Evolutionary conservation across 1,140 invertebrate genomes (phyloP), one percentile per base, ranked within the genome.

Genomic region (Ooceraea biroi): DNA sequence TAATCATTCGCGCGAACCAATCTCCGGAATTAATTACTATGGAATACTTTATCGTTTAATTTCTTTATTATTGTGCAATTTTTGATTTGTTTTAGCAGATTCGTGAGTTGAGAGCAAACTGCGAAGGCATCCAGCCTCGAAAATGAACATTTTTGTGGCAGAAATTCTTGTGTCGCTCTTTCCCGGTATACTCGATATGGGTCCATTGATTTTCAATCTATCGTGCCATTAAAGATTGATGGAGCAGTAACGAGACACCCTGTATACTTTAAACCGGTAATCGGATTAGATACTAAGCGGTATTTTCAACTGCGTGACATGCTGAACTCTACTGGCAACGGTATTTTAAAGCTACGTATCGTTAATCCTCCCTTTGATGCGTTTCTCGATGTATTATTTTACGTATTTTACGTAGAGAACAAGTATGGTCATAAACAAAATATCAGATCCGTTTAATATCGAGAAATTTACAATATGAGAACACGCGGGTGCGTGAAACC

Each of bases 281-380:
- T 80, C 76, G 76, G 76, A 80, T 80, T 80, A 57, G 61, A 22
- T 57, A 71, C 71, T 80, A 71, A 80, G 25, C 76, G 65, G 50
- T 71, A 58, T 80, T 80, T 80, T 80, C 41, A 71, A 17, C 76
- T 27, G 14, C 12, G 36, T 65, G 65, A 80, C 63, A 69, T 44
- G 76, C 52, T 80, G 76, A 80, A 80, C 76, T 80, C 71, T 80
- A 80, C 52, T 66, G 50, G 50, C 30, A 48, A 22, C 76, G n/a
- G 36, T 57, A 80, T 80, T 80, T 69, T 80, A 58, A 80, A 71
- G 65, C 25, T 57, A 57, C 14, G n/a, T 55, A 57, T 46, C 50
- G 65, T 58, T 80, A 71, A 80, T 80, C 25, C 25, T 3, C n/a
- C 19, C 36, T 80, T 80, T 80, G 52, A 80, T 71, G 41, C 69